Base-by-base conservation (phyloP, 2,888 invertebrate genomes). In the Rhamnusium bicolor region DNA sequence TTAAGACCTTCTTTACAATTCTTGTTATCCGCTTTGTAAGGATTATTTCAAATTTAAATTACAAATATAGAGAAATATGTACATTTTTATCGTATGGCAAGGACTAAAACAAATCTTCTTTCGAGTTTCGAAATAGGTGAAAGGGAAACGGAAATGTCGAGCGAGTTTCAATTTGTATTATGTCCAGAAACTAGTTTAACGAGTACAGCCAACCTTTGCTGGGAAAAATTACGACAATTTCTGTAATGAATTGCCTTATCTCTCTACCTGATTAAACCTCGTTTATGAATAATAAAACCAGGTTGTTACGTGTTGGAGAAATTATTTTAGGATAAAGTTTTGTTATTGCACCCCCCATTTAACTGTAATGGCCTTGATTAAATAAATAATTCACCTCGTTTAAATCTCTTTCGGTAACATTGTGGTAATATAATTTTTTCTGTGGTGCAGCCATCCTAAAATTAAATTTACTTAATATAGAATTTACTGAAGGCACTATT, bases 161-260 rank as follows among this genome's bases (percentile, higher is more conserved):
- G 67, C 60, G 51, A 67, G 27, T 67, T 72, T 60, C 71, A 72
- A 72, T 72, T 72, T 72, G 66, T 72, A 72, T 72, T 67, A 69
- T 53, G 60, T 32, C 46, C 61, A 32, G 53, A 67, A 67, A 61
- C 51, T 67, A 51, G 29, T 60, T 62, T 56, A 47, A 56, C 49
- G 54, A 46, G 21, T 66, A 27, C 66, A 29, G 14, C 29, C 49
- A 71, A 71, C 40, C 62, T 60, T 54, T 54, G 63, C 63, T 40
- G 40, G 21, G 21, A 49, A 47, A 66, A 67, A 67, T 67, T 51
- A 32, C 60, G 40, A 60, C 61, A 67, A 53, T 67, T 67, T 67
- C 7, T 46, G 24, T 46, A 27, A 67, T 40, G 53, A 24, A 72
- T 67, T 67, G 61, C 67, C 60, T 40, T 32, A 61, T 51, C 51